Evolutionary conservation across 2,113 vertebrate genomes (phyloP), one percentile per base, ranked within the genome.

Genomic region (Clarias gariepinus): DNA sequence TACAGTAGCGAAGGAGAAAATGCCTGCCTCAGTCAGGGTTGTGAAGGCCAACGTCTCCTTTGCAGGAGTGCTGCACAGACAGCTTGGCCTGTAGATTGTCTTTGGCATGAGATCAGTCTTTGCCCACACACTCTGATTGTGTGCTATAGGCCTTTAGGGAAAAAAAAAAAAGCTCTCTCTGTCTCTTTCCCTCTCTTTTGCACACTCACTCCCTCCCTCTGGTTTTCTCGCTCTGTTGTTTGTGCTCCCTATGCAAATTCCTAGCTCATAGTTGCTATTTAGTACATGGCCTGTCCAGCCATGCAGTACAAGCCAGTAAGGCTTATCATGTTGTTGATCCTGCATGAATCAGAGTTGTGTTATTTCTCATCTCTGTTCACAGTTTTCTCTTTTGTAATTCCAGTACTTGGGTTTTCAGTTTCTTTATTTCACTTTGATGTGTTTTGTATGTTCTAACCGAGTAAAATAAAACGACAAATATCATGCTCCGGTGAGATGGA

Each of bases 401-500:
- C 60, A 71, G 23, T 60, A 6, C 53, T 33, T 10, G 53, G 68
- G 30, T 84, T 68, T 52, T 64, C 58, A 89, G 87, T 87, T 81
- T 77, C 82, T 92, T 92, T 89, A 81, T 86, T 71, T 41, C 82
- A 89, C 87, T 89, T 66, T 69, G 71, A 93, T 92, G 33, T 86
- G 52, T 82, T 84, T 57, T 81, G 88, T 71, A 88, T 89, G 87
- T 85, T 91, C 73, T 90, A 93, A 86, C 92, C 89, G 92, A 92
- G 85, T 84, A 78, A 90, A 94, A 93, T 91, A 89, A 84, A 93
- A 93, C 88, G 91, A 94, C 91, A 71, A 71, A 21, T 90, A 93
- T 93, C 92, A 85, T 88, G 86, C 88, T 93, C 91, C 83, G 87
- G 94, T 92, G 83, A 93, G 93, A 93, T 86, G 91, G 91, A 88